These are phyloP conservation scores for Megastigmus dorsalis DNA, from an alignment of 2,888 invertebrate species.

Conservation along the genomic window DNA sequence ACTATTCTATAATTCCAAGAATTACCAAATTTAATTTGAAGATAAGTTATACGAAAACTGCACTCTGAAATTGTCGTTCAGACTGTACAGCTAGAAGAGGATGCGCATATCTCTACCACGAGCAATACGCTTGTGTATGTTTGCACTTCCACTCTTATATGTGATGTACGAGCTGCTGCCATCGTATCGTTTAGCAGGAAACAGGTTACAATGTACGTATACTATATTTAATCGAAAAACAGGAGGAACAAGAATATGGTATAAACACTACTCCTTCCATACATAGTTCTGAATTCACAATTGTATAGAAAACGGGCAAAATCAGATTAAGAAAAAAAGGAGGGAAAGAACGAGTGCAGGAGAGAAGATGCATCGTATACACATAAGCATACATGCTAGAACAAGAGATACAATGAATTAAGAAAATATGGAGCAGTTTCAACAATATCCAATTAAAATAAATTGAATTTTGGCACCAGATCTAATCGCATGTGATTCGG, in stretches of 20 bases:
- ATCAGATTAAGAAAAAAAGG: slow-evolving; percentile 34
- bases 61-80: too few species aligned
- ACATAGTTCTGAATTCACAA: not conserved
- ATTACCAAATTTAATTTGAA: too few species aligned
- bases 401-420: slow-evolving; percentile 29
- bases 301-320: slow-evolving; percentile 16
- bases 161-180: slow-evolving; percentile 11
- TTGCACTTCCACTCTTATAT: not conserved
- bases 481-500: not conserved
- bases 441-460: slow-evolving; percentile 29
- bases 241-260: slow-evolving; percentile 45
- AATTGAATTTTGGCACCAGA: slow-evolving; percentile 3
- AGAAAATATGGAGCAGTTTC: slow-evolving; percentile 28
- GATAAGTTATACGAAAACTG: too few species aligned
- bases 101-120: not conserved
- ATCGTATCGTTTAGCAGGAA: slow-evolving; percentile 16
- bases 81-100: slow-evolving; percentile 7
- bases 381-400: not conserved
- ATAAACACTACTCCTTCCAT: slow-evolving; percentile 36
- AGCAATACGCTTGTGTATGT: not conserved
- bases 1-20: too few species aligned
- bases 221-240: not conserved
- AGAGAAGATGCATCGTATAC: not conserved
- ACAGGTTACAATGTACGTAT: slow-evolving; percentile 40
- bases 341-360: not conserved